Conservation (phyloP, 2,113 vertebrate genomes). For the Megalops atlanticus region DNA sequence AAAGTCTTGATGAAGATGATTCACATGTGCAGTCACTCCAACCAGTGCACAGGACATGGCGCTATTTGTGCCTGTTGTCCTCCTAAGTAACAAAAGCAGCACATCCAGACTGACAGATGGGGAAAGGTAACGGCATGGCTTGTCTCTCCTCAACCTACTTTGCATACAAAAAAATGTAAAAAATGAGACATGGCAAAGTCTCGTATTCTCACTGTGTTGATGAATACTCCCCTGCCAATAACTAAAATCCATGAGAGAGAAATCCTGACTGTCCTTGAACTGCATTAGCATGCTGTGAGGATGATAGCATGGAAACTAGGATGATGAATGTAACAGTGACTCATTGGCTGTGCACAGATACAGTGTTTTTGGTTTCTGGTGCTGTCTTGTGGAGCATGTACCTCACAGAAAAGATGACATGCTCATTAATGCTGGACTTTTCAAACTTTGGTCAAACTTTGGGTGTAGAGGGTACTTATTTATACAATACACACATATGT, state of each 20-base stretch:
- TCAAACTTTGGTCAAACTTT: no score
- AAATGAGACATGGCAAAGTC: slow-evolving; percentile 7
- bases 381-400: no score
- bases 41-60: no score
- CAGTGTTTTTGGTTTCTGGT: no score
- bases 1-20: no score
- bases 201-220: slow-evolving; percentile 4
- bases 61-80: no score
- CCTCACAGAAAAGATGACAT: no score
- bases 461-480: no score
- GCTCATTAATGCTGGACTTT: no score
- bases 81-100: no score
- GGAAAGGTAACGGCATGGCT: slow-evolving; percentile 15
- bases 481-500: no score
- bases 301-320: slow-evolving; percentile 42
- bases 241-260: slow-evolving; percentile 17
- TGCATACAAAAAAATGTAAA: slow-evolving; percentile 13
- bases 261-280: slow-evolving; percentile 24
- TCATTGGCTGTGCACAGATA: background rate
- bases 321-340: slow-evolving; percentile 49
- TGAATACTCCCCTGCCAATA: slow-evolving; percentile 22
- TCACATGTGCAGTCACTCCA: no score
- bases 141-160: slow-evolving; percentile 28
- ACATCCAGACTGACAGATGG: background rate
- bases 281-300: slow-evolving; percentile 30